phyloP scores from a whole-genome alignment of 2,797 vertebrate genomes.

The Rallus crepitans region DNA sequence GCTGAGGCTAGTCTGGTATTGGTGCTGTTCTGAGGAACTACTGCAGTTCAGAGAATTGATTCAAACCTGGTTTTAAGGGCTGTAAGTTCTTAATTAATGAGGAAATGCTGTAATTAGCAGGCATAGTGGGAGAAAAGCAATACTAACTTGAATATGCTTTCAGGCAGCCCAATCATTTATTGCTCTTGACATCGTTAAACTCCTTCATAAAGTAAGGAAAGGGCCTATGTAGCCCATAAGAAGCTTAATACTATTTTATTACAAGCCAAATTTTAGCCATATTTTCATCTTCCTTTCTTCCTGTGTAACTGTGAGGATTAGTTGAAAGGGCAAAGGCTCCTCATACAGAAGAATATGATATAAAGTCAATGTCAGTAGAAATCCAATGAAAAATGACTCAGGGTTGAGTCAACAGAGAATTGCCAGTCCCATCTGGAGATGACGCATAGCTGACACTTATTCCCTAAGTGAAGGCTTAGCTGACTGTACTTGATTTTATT shows the following conservation, averaged over 20 bases:
- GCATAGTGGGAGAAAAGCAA: not conserved
- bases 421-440: not conserved
- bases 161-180: not conserved
- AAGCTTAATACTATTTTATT: not conserved
- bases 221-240: not conserved
- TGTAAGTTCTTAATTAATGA: not conserved
- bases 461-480: not conserved
- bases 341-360: not conserved
- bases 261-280: not conserved
- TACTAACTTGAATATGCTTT: not conserved
- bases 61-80: not conserved
- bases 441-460: not conserved
- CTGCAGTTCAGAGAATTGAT: not conserved
- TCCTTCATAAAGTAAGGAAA: not conserved
- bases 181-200: not conserved
- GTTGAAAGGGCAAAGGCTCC: not conserved
- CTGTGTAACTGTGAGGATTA: not conserved
- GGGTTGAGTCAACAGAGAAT: not conserved
- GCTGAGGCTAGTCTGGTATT: not conserved
- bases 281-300: not conserved
- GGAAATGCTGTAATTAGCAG: not conserved
- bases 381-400: constrained; percentile 12
- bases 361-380: not conserved
- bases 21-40: not conserved
- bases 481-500: not conserved